Evolutionary conservation across 2,113 vertebrate species (phyloP), one percentile per base, ranked within the genome.

Genomic region (Crotalus viridis): DNA sequence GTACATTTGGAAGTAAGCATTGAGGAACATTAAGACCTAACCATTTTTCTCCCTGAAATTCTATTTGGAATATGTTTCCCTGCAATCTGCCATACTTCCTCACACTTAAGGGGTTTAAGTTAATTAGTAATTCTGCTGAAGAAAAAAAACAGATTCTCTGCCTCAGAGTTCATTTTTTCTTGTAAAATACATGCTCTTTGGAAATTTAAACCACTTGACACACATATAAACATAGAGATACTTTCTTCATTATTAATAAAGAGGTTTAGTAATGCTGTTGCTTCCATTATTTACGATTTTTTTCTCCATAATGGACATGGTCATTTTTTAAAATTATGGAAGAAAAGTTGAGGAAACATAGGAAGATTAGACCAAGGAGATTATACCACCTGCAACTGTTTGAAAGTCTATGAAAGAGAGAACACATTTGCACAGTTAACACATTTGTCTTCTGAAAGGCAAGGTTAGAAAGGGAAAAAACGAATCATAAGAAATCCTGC

Each of bases 101-200:
- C 48, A 87, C 81, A 52, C 13, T 64, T 74, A 26, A 90, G 22
- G 56, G 33, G 43, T 64, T 86, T 43, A 46, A 86, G 22, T 59
- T 43, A 93, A 85, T 90, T 86, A 64, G 28, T 87, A 93, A 54
- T 87, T 13, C 57, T 46, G 8, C 69, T 56, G 56, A 93, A 90
- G 1, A 56, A 91, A 95, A 85, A 85, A 1, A 89, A 0, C 8
- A 93, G 52, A 92, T 93, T 64, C 89, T 89, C 6, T 26, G 52
- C n/a, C 46, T 87, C 13, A 22, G 28, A 57, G 90, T 48, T 74
- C 46, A 7, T 0, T 69, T 90, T 89, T 89, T 2, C 1, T 61
- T 87, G 13, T 52, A 89, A 93, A 91, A n/a, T 21, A 0, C 64
- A 56, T n/a, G 26, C 9, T 46, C 52, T 61, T 24, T 85, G 69